Percentiles rank a stretch among this genome's conserved stretches.
Evolutionary conservation across 2,888 invertebrate species (phyloP).

Genomic region (Gisinianus flammeolus): DNA sequence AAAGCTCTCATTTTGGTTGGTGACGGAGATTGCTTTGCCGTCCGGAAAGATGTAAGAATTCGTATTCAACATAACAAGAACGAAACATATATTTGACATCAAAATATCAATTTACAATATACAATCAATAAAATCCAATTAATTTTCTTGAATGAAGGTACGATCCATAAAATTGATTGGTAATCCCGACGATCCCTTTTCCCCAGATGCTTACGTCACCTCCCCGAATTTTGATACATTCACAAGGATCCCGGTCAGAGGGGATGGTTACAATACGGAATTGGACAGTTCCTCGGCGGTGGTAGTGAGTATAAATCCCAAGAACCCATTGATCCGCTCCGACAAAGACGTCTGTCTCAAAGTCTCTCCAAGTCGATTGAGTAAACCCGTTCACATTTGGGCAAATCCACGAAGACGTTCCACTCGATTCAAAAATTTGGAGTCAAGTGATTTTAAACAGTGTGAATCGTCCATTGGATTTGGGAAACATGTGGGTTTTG

Average conservation of each 20-base stretch:
- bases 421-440: background rate
- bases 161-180: conserved; percentile 44
- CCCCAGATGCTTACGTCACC: conserved; percentile 37
- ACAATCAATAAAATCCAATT: background rate
- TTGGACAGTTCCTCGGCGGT: background rate
- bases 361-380: background rate
- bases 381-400: conserved; percentile 27
- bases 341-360: conserved; percentile 15
- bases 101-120: background rate
- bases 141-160: conserved; percentile 38
- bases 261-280: background rate
- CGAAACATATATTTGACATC: background rate
- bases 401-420: background rate
- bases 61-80: background rate
- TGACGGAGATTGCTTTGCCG: conserved; percentile 16
- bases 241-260: background rate
- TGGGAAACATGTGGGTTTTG: conserved; percentile 3
- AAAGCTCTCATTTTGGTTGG: conserved; percentile 16
- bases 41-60: conserved; percentile 4
- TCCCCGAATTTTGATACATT: conserved; percentile 22
- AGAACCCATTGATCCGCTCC: background rate
- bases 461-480: background rate
- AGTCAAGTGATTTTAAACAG: background rate
- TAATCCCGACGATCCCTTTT: conserved; percentile 38
- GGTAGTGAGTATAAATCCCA: conserved; percentile 8